phyloP scores from a whole-genome alignment of 2,888 invertebrate species.

The Hydriomena furcata region DNA sequence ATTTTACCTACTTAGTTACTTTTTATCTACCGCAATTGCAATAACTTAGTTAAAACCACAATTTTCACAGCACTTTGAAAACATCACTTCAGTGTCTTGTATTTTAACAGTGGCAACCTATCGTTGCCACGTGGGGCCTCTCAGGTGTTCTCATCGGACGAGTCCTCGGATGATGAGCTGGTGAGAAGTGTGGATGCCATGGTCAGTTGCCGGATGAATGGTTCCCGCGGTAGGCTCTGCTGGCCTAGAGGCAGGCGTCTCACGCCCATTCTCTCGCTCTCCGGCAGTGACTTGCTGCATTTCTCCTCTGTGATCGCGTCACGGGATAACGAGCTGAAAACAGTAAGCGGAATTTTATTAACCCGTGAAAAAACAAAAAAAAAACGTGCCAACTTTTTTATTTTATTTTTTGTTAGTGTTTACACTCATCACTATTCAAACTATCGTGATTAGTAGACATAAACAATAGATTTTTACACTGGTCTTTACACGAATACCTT shows the following conservation, averaged over 20 bases:
- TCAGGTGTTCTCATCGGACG: slow-evolving; percentile 80
- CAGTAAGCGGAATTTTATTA: no score
- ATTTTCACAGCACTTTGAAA: slow-evolving; percentile 33
- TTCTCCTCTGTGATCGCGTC: slow-evolving; percentile 90
- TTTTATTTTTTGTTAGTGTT: no score
- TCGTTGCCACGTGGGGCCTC: slow-evolving; percentile 79
- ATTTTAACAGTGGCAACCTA: slow-evolving; percentile 78
- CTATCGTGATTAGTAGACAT: background rate
- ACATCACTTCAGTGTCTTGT: slow-evolving; percentile 63
- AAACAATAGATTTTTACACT: no score
- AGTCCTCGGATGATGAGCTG: slow-evolving; percentile 84
- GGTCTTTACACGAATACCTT: no score
- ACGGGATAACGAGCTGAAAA: slow-evolving; percentile 82
- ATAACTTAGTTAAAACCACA: slow-evolving; percentile 21
- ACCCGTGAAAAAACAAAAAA: no score
- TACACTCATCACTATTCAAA: no score
- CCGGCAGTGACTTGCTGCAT: slow-evolving; percentile 85
- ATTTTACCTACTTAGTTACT: background rate
- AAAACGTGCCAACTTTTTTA: no score
- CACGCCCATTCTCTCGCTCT: slow-evolving; percentile 80
- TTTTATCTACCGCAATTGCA: slow-evolving; percentile 7
- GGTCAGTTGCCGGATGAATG: slow-evolving; percentile 84
- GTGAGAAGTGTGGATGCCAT: slow-evolving; percentile 85
- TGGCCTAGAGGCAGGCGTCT: slow-evolving; percentile 81
- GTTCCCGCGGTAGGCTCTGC: slow-evolving; percentile 83